Percentiles rank a stretch among this genome's conserved stretches.
These are phyloP conservation scores for Graphium colonna DNA, from an alignment of 2,888 invertebrate genomes.

Conservation along the genomic window DNA sequence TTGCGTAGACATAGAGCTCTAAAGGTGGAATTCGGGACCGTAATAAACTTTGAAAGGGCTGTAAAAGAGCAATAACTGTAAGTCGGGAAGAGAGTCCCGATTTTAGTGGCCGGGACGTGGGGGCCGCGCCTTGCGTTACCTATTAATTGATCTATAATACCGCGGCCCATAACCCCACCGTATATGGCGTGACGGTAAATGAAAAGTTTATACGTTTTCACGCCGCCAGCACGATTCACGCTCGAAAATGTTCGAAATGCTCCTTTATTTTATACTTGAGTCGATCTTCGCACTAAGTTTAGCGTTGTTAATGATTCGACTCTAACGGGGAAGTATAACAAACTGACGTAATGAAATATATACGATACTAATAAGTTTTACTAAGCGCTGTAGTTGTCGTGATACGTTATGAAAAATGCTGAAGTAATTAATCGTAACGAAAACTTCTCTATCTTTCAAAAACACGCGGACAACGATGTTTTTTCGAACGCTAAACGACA, in stretches of 20 bases:
- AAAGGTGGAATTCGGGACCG: conserved; percentile 71
- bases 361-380: not conserved
- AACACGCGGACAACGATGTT: no score
- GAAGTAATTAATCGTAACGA: no score
- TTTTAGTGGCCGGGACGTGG: conserved; percentile 65
- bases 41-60: conserved; percentile 78
- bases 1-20: conserved; percentile 30
- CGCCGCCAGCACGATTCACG: not conserved
- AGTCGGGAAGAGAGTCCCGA: conserved; percentile 69
- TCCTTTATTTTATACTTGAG: no score
- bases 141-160: conserved; percentile 70
- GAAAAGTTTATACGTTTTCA: not conserved
- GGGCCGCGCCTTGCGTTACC: conserved; percentile 58
- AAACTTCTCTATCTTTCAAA: no score
- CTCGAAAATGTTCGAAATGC: not conserved
- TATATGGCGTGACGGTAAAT: conserved; percentile 6
- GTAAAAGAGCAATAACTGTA: conserved; percentile 79
- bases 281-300: no score
- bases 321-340: no score
- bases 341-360: not conserved
- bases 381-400: no score
- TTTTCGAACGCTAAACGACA: no score
- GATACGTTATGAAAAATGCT: no score
- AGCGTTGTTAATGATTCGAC: no score
- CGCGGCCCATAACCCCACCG: conserved; percentile 25